Conservation (phyloP, 2,797 vertebrate genomes). For the Pseudomugil gertrudae region DNA sequence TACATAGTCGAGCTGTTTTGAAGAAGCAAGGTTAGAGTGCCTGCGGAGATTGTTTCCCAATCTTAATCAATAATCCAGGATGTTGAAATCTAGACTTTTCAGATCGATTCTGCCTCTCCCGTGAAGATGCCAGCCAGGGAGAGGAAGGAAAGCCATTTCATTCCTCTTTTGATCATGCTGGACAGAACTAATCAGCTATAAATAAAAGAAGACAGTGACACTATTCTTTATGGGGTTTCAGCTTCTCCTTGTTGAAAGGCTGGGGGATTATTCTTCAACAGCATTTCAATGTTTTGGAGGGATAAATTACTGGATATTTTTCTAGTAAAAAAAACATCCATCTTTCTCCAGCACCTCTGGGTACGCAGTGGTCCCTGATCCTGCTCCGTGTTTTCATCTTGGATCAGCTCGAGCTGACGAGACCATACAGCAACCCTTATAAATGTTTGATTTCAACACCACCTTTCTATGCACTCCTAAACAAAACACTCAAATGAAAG, state of each 20-base stretch:
- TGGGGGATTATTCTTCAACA: not conserved
- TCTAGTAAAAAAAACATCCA: not conserved
- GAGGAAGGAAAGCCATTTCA: slow-evolving; percentile 17
- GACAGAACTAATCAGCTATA: slow-evolving; percentile 27
- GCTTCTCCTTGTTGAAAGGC: slow-evolving; percentile 8
- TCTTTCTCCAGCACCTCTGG: not conserved
- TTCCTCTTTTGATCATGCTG: slow-evolving; percentile 18
- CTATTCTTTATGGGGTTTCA: slow-evolving; percentile 16
- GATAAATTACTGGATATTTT: not conserved
- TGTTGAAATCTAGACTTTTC: slow-evolving; percentile 31
- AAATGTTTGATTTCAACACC: slow-evolving; percentile 23
- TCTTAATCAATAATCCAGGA: slow-evolving; percentile 53
- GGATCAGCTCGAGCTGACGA: not conserved
- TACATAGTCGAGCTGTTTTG: slow-evolving; percentile 47
- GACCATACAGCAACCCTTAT: not conserved
- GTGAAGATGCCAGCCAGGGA: slow-evolving; percentile 1
- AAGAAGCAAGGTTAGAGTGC: slow-evolving; percentile 15
- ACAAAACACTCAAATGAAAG: slow-evolving; percentile 1
- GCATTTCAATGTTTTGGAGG: not conserved
- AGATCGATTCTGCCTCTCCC: slow-evolving; percentile 15
- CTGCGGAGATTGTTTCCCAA: slow-evolving; percentile 12
- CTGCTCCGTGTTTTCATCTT: not conserved
- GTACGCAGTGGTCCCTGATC: not conserved
- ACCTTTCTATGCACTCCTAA: not conserved
- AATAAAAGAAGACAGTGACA: slow-evolving; percentile 40